Base-by-base conservation (phyloP, 2,888 invertebrate genomes). In the Syrista parreyssii region DNA sequence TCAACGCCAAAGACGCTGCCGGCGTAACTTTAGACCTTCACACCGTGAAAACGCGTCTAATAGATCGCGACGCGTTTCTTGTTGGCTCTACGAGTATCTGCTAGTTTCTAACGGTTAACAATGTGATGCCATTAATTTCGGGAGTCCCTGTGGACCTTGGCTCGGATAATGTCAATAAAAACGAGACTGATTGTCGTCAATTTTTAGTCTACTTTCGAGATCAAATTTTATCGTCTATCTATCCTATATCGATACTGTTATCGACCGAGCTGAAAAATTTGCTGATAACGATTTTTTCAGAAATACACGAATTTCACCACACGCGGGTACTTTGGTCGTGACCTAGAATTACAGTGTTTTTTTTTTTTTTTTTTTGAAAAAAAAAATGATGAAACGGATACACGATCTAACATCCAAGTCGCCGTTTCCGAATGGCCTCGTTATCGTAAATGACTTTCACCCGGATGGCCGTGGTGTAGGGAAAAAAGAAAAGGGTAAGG, bases 371-470 rank as follows among this genome's bases (percentile, higher is more conserved):
- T n/a, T n/a, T n/a, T n/a, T n/a, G n/a, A n/a, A n/a, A 4, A 9
- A 9, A 34, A 34, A 34, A 33, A 34, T 6, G 9, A 34, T 34
- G 6, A 9, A 55, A 55, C 55, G 55, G 23, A 55, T 55, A 55
- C 55, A 55, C 55, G 55, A 55, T 9, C 55, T 9, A 55, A 23
- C 55, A 23, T 55, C 23, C 55, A 55, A 55, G 23, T 55, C 23
- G 55, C 23, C 55, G 55, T 55, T 55, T 55, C 15, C 23, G 55
- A 15, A 55, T 55, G 23, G 23, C 72, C 76, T 72, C 79, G 32
- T 79, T 79, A 32, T 55, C n/a, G 31, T 4, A 55, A 71, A 35
- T 79, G 76, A 76, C 74, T 79, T 79, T 75, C 71, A 36, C 74
- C 34, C 68, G 35, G 68, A 55, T 68, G 34, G 68, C 36, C 74